These are phyloP conservation scores for Harpalus rubripes DNA, from an alignment of 2,888 invertebrate species.

Conservation along the genomic window DNA sequence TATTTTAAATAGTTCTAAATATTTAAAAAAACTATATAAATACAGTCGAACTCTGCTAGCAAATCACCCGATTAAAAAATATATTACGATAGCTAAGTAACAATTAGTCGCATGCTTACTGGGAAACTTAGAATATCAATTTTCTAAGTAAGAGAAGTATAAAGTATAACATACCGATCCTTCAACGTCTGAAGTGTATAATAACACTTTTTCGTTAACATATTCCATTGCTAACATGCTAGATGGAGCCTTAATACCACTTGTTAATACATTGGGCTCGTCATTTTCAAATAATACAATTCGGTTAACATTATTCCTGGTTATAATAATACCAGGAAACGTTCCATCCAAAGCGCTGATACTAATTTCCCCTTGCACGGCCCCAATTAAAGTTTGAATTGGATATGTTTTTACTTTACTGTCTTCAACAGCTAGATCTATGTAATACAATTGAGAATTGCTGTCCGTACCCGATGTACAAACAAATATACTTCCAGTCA, in stretches of 20 bases:
- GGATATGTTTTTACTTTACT: conserved; percentile 69
- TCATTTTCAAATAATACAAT: conserved; percentile 48
- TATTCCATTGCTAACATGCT: conserved; percentile 53
- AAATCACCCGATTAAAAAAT: too few relatives aligned
- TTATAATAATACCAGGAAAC: conserved; percentile 55
- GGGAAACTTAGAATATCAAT: too few relatives aligned
- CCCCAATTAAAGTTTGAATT: conserved; percentile 70
- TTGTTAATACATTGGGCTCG: conserved; percentile 49
- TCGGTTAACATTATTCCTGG: conserved; percentile 53
- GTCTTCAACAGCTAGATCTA: conserved; percentile 80
- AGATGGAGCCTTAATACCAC: conserved; percentile 33
- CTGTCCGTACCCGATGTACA: conserved; percentile 81
- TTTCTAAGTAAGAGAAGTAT: too few relatives aligned
- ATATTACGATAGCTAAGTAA: too few relatives aligned
- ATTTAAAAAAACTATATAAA: too few relatives aligned
- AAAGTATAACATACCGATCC: conserved; percentile 29
- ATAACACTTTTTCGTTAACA: conserved; percentile 41
- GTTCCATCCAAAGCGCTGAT: conserved; percentile 68
- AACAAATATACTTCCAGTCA: conserved; percentile 82
- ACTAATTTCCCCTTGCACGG: conserved; percentile 69
- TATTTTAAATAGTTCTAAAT: too few relatives aligned
- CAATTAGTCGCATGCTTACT: too few relatives aligned
- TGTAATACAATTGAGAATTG: conserved; percentile 80
- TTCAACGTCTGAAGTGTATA: conserved; percentile 35
- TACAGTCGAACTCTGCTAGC: too few relatives aligned